Conservation (phyloP, 1,140 invertebrate species). For the Zaprionus vittiger region DNA sequence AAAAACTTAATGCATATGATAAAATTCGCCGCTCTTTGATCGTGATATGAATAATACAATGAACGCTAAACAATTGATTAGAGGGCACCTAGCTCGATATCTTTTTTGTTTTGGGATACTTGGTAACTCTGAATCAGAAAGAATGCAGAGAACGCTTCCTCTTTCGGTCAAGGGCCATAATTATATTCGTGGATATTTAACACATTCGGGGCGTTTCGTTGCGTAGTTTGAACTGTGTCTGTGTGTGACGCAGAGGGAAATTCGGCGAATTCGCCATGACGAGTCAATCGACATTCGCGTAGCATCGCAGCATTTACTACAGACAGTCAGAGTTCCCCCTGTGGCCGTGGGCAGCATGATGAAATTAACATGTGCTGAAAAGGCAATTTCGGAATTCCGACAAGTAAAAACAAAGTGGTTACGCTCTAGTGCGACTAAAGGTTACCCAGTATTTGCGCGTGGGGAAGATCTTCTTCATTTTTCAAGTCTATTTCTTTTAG, state of each 20-base stretch:
- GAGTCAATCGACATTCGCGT: constrained; percentile 29
- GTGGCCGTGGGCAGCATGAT: constrained; percentile 18
- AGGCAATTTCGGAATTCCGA: constrained; percentile 25
- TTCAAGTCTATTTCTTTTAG: neutral
- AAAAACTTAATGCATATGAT: constrained; percentile 5
- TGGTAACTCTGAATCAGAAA: neutral
- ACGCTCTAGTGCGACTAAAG: neutral
- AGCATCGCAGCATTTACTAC: constrained; percentile 18
- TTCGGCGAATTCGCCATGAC: constrained; percentile 36
- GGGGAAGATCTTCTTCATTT: neutral
- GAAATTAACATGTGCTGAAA: constrained; percentile 41
- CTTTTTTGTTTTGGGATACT: neutral
- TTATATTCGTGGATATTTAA: neutral
- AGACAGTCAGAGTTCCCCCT: constrained; percentile 3
- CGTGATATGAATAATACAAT: neutral
- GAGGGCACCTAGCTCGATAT: neutral
- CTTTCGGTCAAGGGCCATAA: neutral
- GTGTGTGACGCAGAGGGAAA: constrained; percentile 21
- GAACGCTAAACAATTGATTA: constrained; percentile 18
- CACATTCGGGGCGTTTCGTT: neutral
- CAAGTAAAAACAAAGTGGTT: constrained; percentile 21
- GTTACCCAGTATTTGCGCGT: constrained; percentile 18
- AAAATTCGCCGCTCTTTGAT: constrained; percentile 12
- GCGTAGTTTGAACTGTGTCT: neutral
- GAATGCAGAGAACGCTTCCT: neutral